phyloP scores from a whole-genome alignment of 2,797 vertebrate genomes.

The Malurus splendens region DNA sequence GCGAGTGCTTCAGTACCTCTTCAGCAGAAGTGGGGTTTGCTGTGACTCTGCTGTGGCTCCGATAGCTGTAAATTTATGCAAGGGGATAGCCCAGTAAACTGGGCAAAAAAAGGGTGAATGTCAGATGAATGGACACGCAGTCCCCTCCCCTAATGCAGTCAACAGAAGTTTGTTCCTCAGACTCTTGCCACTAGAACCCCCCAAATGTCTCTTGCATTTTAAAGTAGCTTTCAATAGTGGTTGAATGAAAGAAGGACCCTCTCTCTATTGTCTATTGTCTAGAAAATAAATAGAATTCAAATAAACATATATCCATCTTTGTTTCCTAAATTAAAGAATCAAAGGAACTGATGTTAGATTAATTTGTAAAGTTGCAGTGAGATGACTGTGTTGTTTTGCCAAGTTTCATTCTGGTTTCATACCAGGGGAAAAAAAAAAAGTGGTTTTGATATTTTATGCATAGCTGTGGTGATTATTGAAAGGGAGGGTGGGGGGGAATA shows the following conservation, averaged over 20 bases:
- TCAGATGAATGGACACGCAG: background rate
- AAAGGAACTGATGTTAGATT: constrained; percentile 20
- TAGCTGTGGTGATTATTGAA: constrained; percentile 25
- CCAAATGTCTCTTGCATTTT: background rate
- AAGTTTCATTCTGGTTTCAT: constrained; percentile 32
- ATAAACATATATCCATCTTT: constrained; percentile 13
- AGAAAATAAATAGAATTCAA: constrained; percentile 11
- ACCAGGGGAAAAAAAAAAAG: constrained; percentile 5
- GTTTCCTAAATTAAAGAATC: constrained; percentile 28
- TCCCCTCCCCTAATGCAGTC: background rate
- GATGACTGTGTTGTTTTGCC: background rate
- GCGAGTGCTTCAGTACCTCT: background rate
- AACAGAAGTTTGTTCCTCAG: background rate
- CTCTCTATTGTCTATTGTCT: background rate
- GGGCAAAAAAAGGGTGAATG: background rate
- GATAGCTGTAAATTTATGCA: background rate
- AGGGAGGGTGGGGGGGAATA: background rate
- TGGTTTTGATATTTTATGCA: constrained; percentile 26
- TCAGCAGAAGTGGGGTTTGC: constrained; percentile 23
- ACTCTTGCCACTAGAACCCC: background rate
- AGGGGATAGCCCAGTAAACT: background rate
- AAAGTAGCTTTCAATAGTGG: background rate
- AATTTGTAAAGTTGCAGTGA: constrained; percentile 8
- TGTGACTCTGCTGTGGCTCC: constrained; percentile 9
- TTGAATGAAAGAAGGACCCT: background rate